Percentiles rank a stretch among this genome's conserved stretches.
Evolutionary conservation across 30 jellyfish, hydroid and myxozoan species (phyloP).

Genomic region (Hydra vulgaris): DNA sequence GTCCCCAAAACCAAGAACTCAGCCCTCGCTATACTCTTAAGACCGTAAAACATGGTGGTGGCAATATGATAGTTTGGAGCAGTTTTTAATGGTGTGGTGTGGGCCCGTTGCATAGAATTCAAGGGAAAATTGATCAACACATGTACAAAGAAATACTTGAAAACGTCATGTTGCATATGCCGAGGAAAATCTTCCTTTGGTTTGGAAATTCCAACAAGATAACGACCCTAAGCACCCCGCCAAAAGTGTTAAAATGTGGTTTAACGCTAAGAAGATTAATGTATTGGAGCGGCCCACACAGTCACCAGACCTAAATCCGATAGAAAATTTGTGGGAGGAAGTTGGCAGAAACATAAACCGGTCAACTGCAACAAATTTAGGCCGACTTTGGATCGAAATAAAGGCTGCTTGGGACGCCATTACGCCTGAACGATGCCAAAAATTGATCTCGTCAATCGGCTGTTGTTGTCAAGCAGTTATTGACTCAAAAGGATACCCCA

Average conservation of each 20-base stretch:
- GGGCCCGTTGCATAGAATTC: background rate
- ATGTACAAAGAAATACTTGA: background rate
- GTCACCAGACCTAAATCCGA: background rate
- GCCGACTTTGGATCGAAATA: background rate
- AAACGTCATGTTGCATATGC: background rate
- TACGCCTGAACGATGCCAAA: background rate
- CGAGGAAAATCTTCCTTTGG: background rate
- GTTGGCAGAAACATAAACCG: background rate
- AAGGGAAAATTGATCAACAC: background rate
- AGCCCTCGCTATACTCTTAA: background rate
- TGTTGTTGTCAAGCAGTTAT: background rate
- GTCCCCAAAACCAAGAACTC: background rate
- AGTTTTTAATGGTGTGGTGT: background rate
- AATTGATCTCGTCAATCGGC: background rate
- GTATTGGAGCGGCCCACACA: background rate
- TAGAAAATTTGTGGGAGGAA: background rate
- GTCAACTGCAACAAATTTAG: background rate
- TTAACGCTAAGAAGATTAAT: background rate
- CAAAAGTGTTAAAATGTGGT: background rate
- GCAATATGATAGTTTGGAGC: background rate
- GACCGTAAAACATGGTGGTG: background rate
- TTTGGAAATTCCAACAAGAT: background rate
- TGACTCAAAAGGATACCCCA: background rate
- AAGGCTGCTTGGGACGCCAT: background rate
- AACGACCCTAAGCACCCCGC: background rate